Conservation (phyloP, 2,113 vertebrate species). For the Larimichthys polyactis region DNA sequence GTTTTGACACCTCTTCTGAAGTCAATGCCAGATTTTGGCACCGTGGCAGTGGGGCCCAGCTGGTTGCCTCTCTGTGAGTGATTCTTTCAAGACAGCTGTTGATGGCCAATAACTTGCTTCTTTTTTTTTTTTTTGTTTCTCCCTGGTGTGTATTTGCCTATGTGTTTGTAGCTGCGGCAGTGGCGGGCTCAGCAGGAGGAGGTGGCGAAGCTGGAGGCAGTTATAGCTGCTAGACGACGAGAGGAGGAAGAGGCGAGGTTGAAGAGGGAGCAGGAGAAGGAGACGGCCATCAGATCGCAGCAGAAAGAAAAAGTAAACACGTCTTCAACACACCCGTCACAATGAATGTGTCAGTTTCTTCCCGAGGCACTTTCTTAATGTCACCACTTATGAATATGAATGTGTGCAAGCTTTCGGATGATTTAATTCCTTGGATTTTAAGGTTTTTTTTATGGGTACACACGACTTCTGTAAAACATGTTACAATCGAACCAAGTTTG, state of each 20-base stretch:
- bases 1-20: slow-evolving; percentile 42
- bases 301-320: slow-evolving; percentile 84
- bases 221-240: slow-evolving; percentile 85
- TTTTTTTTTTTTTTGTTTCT: slow-evolving; percentile 1
- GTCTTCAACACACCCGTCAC: neutral
- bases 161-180: slow-evolving; percentile 86
- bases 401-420: neutral
- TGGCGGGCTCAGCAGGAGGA: slow-evolving; percentile 92
- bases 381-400: neutral
- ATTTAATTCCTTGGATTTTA: neutral
- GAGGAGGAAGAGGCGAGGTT: slow-evolving; percentile 85
- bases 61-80: slow-evolving; percentile 19
- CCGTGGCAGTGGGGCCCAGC: slow-evolving; percentile 30
- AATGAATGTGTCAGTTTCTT: neutral
- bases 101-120: slow-evolving; percentile 33
- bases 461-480: neutral
- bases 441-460: neutral
- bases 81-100: slow-evolving; percentile 47
- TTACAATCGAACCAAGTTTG: neutral
- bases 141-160: slow-evolving; percentile 40
- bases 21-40: slow-evolving; percentile 40
- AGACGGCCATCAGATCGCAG: slow-evolving; percentile 81
- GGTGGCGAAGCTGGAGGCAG: slow-evolving; percentile 87
- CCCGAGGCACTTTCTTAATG: neutral
- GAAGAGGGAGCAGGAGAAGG: slow-evolving; percentile 85